Evolutionary conservation across 2,888 invertebrate species (phyloP), one percentile per base, ranked within the genome.

Genomic region (Rhynchonema sp.): DNA sequence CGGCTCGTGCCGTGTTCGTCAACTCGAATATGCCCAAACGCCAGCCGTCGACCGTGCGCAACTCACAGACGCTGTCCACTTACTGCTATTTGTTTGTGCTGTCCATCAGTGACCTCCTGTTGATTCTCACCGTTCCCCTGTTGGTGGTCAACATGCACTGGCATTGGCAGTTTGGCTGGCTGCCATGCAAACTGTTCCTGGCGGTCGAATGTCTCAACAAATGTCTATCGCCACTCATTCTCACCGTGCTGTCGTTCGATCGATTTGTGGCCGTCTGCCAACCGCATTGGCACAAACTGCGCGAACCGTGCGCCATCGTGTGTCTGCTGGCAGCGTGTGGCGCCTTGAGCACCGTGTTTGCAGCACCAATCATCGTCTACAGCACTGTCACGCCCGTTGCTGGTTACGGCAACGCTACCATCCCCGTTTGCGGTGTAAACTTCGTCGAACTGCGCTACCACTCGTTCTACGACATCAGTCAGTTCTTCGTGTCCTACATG

Each of bases 261-360:
- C 60, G 60, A 13, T 60, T 49, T 46, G 2, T 60, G 6, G 46
- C 57, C 6, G 30, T 60, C 2, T 60, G 60, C 38, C 46, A 46
- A 30, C 56, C 57, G 46, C 23, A 22, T 20, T 6, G 13, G 28
- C 3, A 26, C 17, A 25, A 26, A 6, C 27, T 13, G 54, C 2
- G 54, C 2, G 17, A 17, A 13, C 17, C 26, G 6, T 23, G 27
- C 9, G 54, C 6, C 9, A 27, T 25, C 6, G 52, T 25, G 9
- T 6, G 13, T 17, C n/a, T 25, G n/a, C 52, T 52, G 6, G 3
- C 25, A 22, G n/a, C n/a, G 9, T 17, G 52, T 52, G 52, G 17
- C 6, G 52, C 13, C 38, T 6, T 38, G 17, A 13, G 6, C 17
- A 13, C 17, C 9, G 38, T 38, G 38, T 38, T 38, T 38, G 38